Evolutionary conservation across 2,888 invertebrate species (phyloP).

Genomic region (Tricholauxania praeusta): DNA sequence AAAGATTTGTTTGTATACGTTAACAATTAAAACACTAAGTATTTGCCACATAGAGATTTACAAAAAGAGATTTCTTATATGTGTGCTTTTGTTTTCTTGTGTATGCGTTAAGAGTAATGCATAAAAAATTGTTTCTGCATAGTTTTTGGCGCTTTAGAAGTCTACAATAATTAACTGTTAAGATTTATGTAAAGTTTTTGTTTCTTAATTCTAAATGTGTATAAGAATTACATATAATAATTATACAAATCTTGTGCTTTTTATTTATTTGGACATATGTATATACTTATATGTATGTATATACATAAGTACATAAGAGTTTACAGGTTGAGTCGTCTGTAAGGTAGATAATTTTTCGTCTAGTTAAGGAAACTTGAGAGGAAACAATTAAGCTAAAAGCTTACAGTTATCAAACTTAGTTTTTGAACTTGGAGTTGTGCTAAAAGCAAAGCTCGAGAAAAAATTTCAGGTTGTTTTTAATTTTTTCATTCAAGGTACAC

Average conservation of each 20-base stretch:
- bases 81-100: no score
- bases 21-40: slow-evolving; percentile 4
- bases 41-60: slow-evolving; percentile 32
- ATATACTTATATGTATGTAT: slow-evolving; percentile 38
- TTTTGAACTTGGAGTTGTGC: no score
- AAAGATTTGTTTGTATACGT: neutral
- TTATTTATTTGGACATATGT: neutral
- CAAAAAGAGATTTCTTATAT: neutral
- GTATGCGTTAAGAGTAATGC: neutral
- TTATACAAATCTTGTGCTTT: neutral
- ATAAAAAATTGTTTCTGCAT: slow-evolving; percentile 46
- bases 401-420: no score
- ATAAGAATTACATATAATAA: neutral
- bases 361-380: no score
- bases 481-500: slow-evolving; percentile 37
- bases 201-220: neutral
- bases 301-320: slow-evolving; percentile 31
- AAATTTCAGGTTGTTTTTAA: neutral
- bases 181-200: neutral
- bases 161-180: slow-evolving; percentile 49
- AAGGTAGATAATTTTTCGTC: no score
- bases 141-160: slow-evolving; percentile 55
- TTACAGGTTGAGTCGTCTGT: no score
- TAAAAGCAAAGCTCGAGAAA: no score
- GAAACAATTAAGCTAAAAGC: no score